Base-by-base conservation (phyloP, 2,797 vertebrate species). In the Pipistrellus nathusii region DNA sequence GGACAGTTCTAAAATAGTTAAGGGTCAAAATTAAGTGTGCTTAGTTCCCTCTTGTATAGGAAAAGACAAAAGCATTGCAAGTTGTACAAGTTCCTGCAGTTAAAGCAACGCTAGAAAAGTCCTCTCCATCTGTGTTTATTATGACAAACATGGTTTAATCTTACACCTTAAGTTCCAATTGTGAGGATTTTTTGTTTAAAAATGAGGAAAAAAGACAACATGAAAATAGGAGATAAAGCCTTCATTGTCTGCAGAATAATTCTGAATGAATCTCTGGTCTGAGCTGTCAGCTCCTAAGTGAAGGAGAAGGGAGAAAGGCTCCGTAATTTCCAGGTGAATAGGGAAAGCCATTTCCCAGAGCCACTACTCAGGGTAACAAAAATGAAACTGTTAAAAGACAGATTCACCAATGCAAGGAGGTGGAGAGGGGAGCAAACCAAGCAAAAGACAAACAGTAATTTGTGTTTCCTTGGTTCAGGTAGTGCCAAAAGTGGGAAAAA, bases 61-160 rank as follows among this genome's bases (percentile, higher is more conserved):
- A 96, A 83, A 96, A 96, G 86, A 95, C 27, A 32, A 89, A 85
- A 82, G 14, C 23, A 71, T 17, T 71, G 68, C n/a, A 85, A 83
- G 30, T 59, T 57, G 41, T 88, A 92, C 99, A 99, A 98, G 99
- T 99, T 98, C 87, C 97, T 98, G 97, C 98, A 99, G 83, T 99
- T 96, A 98, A 95, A 97, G 89, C 62, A 91, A 78, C 83, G 94
- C 97, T 97, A 96, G 98, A 98, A 98, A 98, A 98, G 95, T 98
- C 97, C 98, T 98, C 97, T 90, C 98, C 97, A 98, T 98, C 98
- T 98, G 97, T 98, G 98, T 97, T 98, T 98, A 97, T 98, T 97
- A 95, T 98, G 96, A 97, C 90, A 98, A 98, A 98, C 98, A 96
- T 96, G 88, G 92, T 97, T 98, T 98, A 98, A 98, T 97, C 94